These are phyloP conservation scores for Gambusia yucatana DNA, from an alignment of 2,797 vertebrate genomes.

Conservation along the genomic window DNA sequence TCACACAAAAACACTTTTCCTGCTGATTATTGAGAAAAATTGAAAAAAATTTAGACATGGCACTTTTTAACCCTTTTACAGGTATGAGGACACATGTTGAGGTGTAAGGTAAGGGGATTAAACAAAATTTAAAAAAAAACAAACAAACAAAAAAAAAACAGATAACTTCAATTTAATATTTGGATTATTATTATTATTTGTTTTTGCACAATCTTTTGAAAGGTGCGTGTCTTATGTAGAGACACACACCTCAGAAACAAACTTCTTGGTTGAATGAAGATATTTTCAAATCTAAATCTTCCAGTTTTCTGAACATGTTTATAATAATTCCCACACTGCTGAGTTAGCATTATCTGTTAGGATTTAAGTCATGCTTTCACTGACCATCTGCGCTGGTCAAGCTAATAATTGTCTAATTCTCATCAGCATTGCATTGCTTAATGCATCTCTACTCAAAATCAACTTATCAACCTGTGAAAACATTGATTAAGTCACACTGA, in stretches of 20 bases:
- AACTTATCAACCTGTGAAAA: no score
- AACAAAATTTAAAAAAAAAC: neutral
- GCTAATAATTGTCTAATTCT: neutral
- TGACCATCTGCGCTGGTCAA: neutral
- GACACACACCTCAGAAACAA: neutral
- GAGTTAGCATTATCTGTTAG: neutral
- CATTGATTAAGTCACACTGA: neutral
- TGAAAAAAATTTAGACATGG: no score
- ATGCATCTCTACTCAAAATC: neutral
- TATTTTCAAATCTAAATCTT: neutral
- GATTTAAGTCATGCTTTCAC: no score
- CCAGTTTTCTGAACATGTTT: neutral
- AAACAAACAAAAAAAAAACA: neutral
- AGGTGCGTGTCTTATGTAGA: no score
- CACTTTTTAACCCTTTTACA: no score
- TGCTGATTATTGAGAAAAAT: neutral
- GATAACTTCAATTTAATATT: neutral
- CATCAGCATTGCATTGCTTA: neutral
- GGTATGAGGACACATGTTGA: no score
- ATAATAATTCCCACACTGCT: neutral
- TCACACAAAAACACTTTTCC: neutral
- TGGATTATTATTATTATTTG: neutral
- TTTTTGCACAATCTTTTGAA: neutral
- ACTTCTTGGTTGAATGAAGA: neutral
- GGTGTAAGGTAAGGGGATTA: no score